A percentile compares a stretch with the other conserved stretches of the same genome.
Conservation (phyloP, 2,797 vertebrate species). For the Gorsachius magnificus region DNA sequence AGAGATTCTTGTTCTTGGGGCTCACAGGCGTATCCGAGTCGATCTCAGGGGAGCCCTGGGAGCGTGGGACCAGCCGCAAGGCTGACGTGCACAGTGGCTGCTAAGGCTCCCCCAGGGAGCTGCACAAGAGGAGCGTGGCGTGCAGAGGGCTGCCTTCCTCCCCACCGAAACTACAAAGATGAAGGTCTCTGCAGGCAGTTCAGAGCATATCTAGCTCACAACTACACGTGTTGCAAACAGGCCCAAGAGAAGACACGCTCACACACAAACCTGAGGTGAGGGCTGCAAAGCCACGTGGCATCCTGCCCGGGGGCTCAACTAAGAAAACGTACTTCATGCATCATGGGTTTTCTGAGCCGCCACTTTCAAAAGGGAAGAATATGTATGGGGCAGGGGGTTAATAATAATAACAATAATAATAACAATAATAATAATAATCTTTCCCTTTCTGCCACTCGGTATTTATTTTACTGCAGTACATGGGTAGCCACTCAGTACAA, state of each 20-base stretch:
- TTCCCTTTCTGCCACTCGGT: background rate
- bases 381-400: background rate
- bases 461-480: background rate
- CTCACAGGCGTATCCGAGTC: accelerated
- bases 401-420: background rate
- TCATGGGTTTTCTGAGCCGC: background rate
- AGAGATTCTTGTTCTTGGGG: background rate
- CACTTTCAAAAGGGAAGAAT: background rate
- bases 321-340: background rate
- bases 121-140: accelerated
- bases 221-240: accelerated
- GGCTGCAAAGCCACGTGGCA: accelerated
- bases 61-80: background rate
- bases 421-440: background rate
- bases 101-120: background rate
- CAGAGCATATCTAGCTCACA: background rate
- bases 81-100: background rate
- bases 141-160: background rate
- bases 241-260: background rate
- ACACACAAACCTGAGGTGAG: background rate
- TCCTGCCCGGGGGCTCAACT: background rate
- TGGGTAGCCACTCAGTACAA: background rate
- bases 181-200: background rate
- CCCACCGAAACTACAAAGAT: background rate
- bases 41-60: background rate